Conservation (phyloP, 2,888 invertebrate genomes). For the Heterodera filipjevi region DNA sequence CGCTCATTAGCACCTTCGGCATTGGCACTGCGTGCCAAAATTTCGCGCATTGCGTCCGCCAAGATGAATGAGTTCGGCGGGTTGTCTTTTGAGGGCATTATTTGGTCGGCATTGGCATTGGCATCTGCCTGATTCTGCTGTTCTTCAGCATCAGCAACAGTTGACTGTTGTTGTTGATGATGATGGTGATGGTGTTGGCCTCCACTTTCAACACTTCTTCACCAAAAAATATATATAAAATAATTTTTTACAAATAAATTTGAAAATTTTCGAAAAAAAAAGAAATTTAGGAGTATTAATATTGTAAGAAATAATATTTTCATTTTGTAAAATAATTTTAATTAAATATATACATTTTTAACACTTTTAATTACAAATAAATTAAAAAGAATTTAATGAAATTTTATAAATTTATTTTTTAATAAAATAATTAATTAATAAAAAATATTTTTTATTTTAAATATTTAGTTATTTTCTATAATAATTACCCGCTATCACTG, state of each 20-base stretch:
- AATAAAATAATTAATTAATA: background rate
- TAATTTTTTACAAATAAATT: too few species aligned
- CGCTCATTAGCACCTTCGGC: background rate
- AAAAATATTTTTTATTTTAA: background rate
- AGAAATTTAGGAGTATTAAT: too few species aligned
- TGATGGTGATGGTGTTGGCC: background rate
- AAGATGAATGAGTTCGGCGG: background rate
- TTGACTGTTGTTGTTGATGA: background rate
- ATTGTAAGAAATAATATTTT: too few species aligned
- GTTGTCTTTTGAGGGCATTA: background rate
- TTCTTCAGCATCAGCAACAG: too few species aligned
- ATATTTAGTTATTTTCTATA: background rate
- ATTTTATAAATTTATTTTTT: background rate
- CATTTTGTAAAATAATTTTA: too few species aligned
- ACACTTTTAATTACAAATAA: too few species aligned
- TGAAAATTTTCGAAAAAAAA: too few species aligned
- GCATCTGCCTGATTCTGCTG: too few species aligned
- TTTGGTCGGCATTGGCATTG: background rate
- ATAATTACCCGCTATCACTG: background rate
- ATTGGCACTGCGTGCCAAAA: conserved; percentile 6
- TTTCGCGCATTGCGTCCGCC: conserved; percentile 17
- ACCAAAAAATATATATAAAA: too few species aligned
- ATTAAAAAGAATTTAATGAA: too few species aligned
- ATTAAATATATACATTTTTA: too few species aligned
- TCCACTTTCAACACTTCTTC: background rate